Evolutionary conservation across 2,888 invertebrate species (phyloP).

Genomic region (Drosophila pseudotalamancana): DNA sequence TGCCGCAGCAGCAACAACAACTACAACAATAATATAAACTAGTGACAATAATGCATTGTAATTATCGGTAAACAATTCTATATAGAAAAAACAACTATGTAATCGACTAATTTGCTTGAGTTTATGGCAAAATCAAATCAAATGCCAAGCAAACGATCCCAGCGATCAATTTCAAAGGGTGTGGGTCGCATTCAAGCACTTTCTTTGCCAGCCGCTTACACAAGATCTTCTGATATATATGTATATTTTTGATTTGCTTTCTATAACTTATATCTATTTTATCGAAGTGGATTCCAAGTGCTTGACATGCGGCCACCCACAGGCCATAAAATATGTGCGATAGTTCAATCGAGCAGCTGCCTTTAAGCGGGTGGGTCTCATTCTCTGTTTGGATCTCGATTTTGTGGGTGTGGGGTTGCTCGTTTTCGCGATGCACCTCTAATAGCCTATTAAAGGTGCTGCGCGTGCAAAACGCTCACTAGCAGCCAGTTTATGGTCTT

Average conservation of each 20-base stretch:
- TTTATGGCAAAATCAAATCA: slow-evolving; percentile 72
- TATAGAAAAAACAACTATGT: slow-evolving; percentile 38
- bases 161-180: slow-evolving; percentile 42
- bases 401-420: slow-evolving; percentile 3
- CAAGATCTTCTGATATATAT: slow-evolving; percentile 29
- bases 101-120: slow-evolving; percentile 68
- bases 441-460: not conserved
- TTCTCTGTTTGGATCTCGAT: not conserved
- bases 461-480: slow-evolving; percentile 10
- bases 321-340: slow-evolving; percentile 18
- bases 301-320: slow-evolving; percentile 58
- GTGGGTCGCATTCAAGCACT: slow-evolving; percentile 60
- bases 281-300: slow-evolving; percentile 14
- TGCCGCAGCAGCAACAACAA: slow-evolving; percentile 56
- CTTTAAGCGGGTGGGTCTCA: slow-evolving; percentile 19
- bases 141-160: slow-evolving; percentile 57
- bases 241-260: slow-evolving; percentile 11
- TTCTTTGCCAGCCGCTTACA: slow-evolving; percentile 55
- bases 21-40: slow-evolving; percentile 45
- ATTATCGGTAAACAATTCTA: slow-evolving; percentile 56
- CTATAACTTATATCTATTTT: slow-evolving; percentile 18
- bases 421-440: slow-evolving; percentile 4
- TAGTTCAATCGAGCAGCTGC: slow-evolving; percentile 27
- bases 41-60: slow-evolving; percentile 62
- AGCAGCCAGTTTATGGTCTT: slow-evolving; percentile 45